phyloP scores from a whole-genome alignment of 53 echinoderm and acorn worm genomes.

The Luidia sarsii region DNA sequence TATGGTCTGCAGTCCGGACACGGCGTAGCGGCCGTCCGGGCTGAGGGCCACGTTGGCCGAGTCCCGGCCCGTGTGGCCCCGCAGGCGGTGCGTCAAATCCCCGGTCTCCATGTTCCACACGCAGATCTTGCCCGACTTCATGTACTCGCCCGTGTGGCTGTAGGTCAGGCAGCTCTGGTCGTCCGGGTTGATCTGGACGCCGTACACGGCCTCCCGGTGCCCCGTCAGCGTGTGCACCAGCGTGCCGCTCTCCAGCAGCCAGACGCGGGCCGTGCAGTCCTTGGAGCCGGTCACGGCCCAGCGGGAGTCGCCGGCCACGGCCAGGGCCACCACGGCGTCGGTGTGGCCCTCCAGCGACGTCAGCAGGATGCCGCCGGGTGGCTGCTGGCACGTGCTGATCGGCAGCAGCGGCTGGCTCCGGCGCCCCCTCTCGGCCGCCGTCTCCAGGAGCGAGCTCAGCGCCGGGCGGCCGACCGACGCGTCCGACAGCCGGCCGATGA shows the following conservation, averaged over 20 bases:
- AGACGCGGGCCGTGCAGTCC: conserved; percentile 41
- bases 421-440: not conserved
- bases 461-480: not conserved
- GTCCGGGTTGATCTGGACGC: conserved; percentile 40
- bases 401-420: conserved; percentile 23
- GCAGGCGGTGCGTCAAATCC: conserved; percentile 37
- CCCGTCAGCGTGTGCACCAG: conserved; percentile 41
- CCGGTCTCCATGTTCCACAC: conserved; percentile 64
- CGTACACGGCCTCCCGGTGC: conserved; percentile 48
- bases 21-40: conserved; percentile 27
- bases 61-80: conserved; percentile 47
- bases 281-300: conserved; percentile 50
- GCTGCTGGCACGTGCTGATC: conserved; percentile 43
- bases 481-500: conserved; percentile 46
- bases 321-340: conserved; percentile 35
- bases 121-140: conserved; percentile 56
- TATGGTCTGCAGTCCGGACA: conserved; percentile 24
- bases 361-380: conserved; percentile 48
- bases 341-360: conserved; percentile 57
- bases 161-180: conserved; percentile 47
- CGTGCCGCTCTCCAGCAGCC: conserved; percentile 29
- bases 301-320: conserved; percentile 36
- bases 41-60: conserved; percentile 21
- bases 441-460: conserved; percentile 13
- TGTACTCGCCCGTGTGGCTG: conserved; percentile 48